Base-by-base conservation (phyloP, 2,113 vertebrate genomes). In the Hippocampus abdominalis region DNA sequence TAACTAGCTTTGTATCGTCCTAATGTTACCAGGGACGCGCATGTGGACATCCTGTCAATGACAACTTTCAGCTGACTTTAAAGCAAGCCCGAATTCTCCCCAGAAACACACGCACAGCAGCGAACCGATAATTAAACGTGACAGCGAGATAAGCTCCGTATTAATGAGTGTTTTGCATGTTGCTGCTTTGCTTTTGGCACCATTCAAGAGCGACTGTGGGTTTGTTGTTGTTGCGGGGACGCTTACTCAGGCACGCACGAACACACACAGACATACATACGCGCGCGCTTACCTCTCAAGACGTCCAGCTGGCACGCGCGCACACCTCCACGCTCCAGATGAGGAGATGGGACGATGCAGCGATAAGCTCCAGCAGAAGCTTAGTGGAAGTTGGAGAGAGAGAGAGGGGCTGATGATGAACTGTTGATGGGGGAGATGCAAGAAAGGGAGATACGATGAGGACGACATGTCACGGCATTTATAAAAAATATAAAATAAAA, bases 361-460 rank as follows among this genome's bases (percentile, higher is more conserved):
- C 16, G 57, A 72, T 72, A 72, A 79, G 74, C 75, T 62, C 75
- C 46, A 39, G 73, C 68, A 78, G 76, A 81, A 76, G 85, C 77
- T 79, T 73, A 69, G 80, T 60, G 76, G 72, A 80, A 79, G 77
- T 70, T 68, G 73, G 63, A 70, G 76, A 71, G 76, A 66, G 76
- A 67, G 66, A 53, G 69, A 73, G 67, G 79, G 46, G 73, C 78
- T 75, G 75, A 78, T 57, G 68, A 66, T 80, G 80, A 79, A 68
- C 86, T 87, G 88, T 79, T 75, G 80, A 85, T 82, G 80, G 82
- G 81, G 66, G 72, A 80, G 80, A 44, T 78, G 80, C 72, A 42
- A 56, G 62, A 49, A 32, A 27, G 53, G 25, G 16, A 46, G 23
- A 21, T 25, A 60, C n/a, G 68, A 65, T 42, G 20, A 67, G 29